Base-by-base conservation (phyloP, 1,140 invertebrate genomes). In the Neodiprion virginianus region DNA sequence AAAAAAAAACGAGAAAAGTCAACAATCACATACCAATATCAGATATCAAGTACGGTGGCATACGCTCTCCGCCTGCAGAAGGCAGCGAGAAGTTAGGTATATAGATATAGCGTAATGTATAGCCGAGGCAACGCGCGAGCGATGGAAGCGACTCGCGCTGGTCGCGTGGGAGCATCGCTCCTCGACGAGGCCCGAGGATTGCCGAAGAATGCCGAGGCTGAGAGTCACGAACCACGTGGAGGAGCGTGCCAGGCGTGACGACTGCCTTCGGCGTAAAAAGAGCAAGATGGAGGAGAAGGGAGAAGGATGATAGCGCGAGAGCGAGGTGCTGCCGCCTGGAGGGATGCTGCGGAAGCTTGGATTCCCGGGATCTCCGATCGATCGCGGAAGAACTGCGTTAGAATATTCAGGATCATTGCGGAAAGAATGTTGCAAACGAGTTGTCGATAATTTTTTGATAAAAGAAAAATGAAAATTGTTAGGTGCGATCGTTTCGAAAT, bases 211-310 rank as follows among this genome's bases (percentile, higher is more conserved):
- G 49, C 50, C 84, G 84, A 83, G 75, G 71, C 65, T 71, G 76
- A 47, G 77, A 79, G 79, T 80, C 79, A 81, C 80, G 81, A 78
- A 83, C 82, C 84, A 86, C 86, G 85, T 83, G 86, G 83, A 79
- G 83, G 83, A 87, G 84, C 86, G 87, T 86, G 86, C 86, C 84
- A 85, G 83, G 86, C 85, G 84, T 83, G 85, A 61, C 53, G 53
- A 85, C 82, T 81, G 78, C 79, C 71, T 65, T 28, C 72, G 74
- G 53, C 17, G 71, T 23, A 23, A 61, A 14, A 14, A 53, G 49
- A 61, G 23, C n/a, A 40, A 8, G 71, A 79, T 75, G 70, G 61
- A 68, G 69, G 73, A 76, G 71, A 69, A 65, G 66, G 78, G 72
- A 71, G 72, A 28, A 48, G 61, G 28, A 40, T 40, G 28, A 40